These are phyloP conservation scores for Discoglossus pictus DNA, from an alignment of 2,797 vertebrate genomes.

Conservation along the genomic window DNA sequence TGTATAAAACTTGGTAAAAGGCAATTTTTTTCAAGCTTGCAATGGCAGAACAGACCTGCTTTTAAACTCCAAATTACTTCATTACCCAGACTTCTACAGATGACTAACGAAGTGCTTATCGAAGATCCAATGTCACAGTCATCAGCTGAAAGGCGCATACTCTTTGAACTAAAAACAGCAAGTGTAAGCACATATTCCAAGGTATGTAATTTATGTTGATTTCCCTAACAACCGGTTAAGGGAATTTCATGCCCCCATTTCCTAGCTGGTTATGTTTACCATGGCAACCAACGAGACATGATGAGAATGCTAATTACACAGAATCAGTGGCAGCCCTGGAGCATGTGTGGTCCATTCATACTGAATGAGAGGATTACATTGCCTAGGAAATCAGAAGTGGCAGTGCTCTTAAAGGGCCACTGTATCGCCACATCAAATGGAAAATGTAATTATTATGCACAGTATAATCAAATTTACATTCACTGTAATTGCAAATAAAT, in stretches of 20 bases:
- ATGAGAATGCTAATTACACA: constrained; percentile 35
- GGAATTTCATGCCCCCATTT: constrained; percentile 45
- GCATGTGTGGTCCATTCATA: constrained; percentile 21
- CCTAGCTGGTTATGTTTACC: constrained; percentile 45
- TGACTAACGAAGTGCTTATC: constrained; percentile 24
- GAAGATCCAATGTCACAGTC: constrained; percentile 19
- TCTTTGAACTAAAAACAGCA: constrained; percentile 25
- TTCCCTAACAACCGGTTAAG: constrained; percentile 35
- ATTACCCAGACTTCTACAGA: constrained; percentile 4
- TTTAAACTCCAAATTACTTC: constrained; percentile 6
- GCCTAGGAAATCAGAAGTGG: too few relatives aligned
- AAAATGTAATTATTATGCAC: too few relatives aligned
- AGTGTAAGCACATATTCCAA: constrained; percentile 29
- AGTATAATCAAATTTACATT: too few relatives aligned
- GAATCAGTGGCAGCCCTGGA: constrained; percentile 14
- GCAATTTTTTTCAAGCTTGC: too few relatives aligned
- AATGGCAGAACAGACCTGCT: neutral
- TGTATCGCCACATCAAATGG: too few relatives aligned
- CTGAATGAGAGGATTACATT: too few relatives aligned
- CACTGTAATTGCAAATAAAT: too few relatives aligned
- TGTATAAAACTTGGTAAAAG: too few relatives aligned
- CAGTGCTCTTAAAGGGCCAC: too few relatives aligned
- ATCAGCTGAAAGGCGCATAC: constrained; percentile 24
- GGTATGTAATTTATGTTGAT: constrained; percentile 44
- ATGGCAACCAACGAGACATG: constrained; percentile 38